Evolutionary conservation across 2,888 invertebrate genomes (phyloP), one percentile per base, ranked within the genome.

Genomic region (Eumerus sabulonum): DNA sequence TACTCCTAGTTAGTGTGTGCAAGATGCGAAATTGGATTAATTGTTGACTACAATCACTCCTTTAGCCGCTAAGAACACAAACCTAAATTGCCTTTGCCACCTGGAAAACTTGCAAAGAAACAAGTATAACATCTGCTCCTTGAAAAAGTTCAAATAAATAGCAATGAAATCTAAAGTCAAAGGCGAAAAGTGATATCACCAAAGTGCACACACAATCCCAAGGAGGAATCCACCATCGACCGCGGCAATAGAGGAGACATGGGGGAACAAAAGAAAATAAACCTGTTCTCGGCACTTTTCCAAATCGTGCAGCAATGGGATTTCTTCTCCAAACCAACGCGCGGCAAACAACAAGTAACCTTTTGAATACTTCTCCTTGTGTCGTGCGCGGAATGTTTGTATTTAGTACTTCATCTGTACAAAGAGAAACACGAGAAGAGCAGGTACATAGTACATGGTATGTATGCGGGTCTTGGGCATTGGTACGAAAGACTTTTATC

Each of bases 111-210:
- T n/a, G n/a, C n/a, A n/a, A n/a, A n/a, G n/a, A n/a, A n/a, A n/a
- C n/a, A n/a, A n/a, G n/a, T n/a, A n/a, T n/a, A n/a, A n/a, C n/a
- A n/a, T n/a, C n/a, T n/a, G n/a, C n/a, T n/a, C n/a, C n/a, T n/a
- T n/a, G n/a, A n/a, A n/a, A n/a, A n/a, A n/a, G n/a, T n/a, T n/a
- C n/a, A n/a, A n/a, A n/a, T n/a, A n/a, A n/a, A 18, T 4, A 16
- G 2, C 19, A 18, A 62, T 38, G 56, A 71, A 71, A 71, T 17
- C 12, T 63, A 63, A 67, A 79, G 73, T 79, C 77, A 79, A 79
- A 79, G 77, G 77, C 79, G 74, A 79, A 72, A 74, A 79, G 79
- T 79, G 79, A 79, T 74, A 79, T 79, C 68, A 74, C 68, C 79
- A 68, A 44, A 77, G 63, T 73, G 73, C 77, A 73, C 73, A 68